Conservation (phyloP, 2,797 vertebrate species). For the Ptychadena robeensis region DNA sequence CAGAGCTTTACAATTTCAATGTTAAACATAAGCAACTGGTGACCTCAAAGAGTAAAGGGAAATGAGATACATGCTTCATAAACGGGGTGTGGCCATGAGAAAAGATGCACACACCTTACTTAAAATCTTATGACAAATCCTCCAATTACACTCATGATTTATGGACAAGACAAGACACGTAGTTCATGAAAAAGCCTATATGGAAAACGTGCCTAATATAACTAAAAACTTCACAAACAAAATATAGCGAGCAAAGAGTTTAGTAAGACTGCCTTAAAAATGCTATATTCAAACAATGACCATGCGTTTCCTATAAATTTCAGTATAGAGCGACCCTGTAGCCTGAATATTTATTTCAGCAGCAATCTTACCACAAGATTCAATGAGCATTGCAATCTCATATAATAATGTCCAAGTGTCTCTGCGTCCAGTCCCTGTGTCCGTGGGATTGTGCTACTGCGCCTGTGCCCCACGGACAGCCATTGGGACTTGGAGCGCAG, state of each 20-base stretch:
- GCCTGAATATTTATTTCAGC: too few species aligned
- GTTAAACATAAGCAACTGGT: slow-evolving; percentile 50
- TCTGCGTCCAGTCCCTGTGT: too few species aligned
- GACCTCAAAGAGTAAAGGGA: slow-evolving; percentile 58
- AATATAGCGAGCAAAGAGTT: not conserved
- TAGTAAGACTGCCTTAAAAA: not conserved
- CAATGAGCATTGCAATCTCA: too few species aligned
- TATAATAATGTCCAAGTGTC: too few species aligned
- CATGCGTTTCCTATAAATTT: not conserved
- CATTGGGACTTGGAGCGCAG: too few species aligned
- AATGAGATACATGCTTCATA: slow-evolving; percentile 57
- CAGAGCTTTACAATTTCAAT: slow-evolving; percentile 23
- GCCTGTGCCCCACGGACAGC: too few species aligned
- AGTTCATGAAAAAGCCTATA: not conserved
- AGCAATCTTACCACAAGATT: too few species aligned
- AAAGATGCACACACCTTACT: slow-evolving; percentile 56
- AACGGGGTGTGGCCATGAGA: slow-evolving; percentile 59
- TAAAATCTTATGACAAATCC: slow-evolving; percentile 58
- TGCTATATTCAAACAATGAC: not conserved
- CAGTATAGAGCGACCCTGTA: too few species aligned
- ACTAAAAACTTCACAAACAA: not conserved
- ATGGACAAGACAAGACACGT: slow-evolving; percentile 48
- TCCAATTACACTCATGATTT: slow-evolving; percentile 52
- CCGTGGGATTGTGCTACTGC: too few species aligned
- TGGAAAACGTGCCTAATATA: not conserved